Base-by-base conservation (phyloP, 2,113 vertebrate genomes). In the Odontophorus gujanensis region DNA sequence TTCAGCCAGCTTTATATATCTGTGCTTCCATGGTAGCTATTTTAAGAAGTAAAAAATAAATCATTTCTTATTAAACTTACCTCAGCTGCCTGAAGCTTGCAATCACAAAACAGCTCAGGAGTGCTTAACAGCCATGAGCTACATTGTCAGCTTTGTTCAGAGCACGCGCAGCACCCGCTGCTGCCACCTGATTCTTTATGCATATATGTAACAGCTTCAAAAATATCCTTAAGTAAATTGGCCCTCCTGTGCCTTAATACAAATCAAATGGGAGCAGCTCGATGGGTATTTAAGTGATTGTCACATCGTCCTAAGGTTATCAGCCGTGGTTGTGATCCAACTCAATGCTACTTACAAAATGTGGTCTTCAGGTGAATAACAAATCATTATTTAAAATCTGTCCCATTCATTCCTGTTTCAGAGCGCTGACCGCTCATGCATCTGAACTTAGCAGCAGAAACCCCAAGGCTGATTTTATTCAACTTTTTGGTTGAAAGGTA, bases 21-120 rank as follows among this genome's bases (percentile, higher is more conserved):
- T 91, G 5, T 55, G 62, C 63, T 90, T 89, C 73, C 61, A 53
- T 2, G 65, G 50, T 26, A 80, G 55, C 50, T 50, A 4, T 69
- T 87, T 85, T 61, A 63, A 43, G 78, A 78, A 65, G 69, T 68
- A 88, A 95, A 96, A 96, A 95, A 96, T 91, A 94, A 93, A 91
- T 90, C 66, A 48, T 80, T 59, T 91, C 9, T 81, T 89, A 83
- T 42, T 85, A 88, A 96, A 86, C 73, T 95, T 94, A 72, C 84
- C 80, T 96, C 81, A 75, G 59, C 53, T 77, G 63, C 80, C 53
- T 83, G 79, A 83, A 40, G 36, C 72, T 89, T 84, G 93, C 21
- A 11, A 10, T 83, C 61, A 75, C 43, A 85, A 87, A 92, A 91
- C 14, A 84, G 34, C 43, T 65, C 40, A 51, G 51, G n/a, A 90